Percentiles rank a stretch among this genome's conserved stretches.
Conservation (phyloP, 1,140 invertebrate species). For the Drosophila nigrodunni region DNA sequence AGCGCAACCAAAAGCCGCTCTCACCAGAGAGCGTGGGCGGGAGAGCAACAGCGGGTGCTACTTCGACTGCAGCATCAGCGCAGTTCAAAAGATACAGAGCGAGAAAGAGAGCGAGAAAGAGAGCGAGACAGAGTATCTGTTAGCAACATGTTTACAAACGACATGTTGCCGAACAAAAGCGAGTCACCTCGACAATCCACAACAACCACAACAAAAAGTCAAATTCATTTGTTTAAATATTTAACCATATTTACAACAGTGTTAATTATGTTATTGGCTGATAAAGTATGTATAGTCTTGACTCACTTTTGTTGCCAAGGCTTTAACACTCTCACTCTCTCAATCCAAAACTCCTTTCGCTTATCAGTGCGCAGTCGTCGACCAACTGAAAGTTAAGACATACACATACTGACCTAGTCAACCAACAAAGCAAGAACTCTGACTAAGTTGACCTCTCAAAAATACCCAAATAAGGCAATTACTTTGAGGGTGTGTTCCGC, state of each 20-base stretch:
- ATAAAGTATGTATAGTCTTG: slow-evolving; percentile 11
- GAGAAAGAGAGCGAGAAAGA: too few relatives aligned
- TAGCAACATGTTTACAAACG: slow-evolving; percentile 49
- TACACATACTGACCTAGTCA: slow-evolving; percentile 80
- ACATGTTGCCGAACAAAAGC: slow-evolving; percentile 39
- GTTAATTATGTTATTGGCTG: neutral
- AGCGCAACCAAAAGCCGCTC: slow-evolving; percentile 48
- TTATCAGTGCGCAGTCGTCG: slow-evolving; percentile 55
- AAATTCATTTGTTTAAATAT: neutral
- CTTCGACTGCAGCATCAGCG: slow-evolving; percentile 35
- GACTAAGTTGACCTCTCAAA: slow-evolving; percentile 36
- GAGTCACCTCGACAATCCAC: neutral
- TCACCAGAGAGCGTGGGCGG: slow-evolving; percentile 35
- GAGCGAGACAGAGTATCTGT: neutral
- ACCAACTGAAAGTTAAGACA: slow-evolving; percentile 53
- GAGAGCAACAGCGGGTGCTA: slow-evolving; percentile 7
- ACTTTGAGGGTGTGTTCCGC: slow-evolving; percentile 3
- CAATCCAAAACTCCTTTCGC: slow-evolving; percentile 16
- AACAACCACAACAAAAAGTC: neutral
- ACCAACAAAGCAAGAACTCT: slow-evolving; percentile 42
- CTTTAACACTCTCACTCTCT: neutral
- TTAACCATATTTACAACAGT: neutral
- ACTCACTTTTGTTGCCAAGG: slow-evolving; percentile 49
- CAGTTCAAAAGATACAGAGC: neutral
- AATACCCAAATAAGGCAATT: slow-evolving; percentile 67